A percentile compares a stretch with the other conserved stretches of the same genome.
These are phyloP conservation scores for Pelecanoides urinatrix DNA, from an alignment of 2,113 vertebrate genomes.

Conservation along the genomic window DNA sequence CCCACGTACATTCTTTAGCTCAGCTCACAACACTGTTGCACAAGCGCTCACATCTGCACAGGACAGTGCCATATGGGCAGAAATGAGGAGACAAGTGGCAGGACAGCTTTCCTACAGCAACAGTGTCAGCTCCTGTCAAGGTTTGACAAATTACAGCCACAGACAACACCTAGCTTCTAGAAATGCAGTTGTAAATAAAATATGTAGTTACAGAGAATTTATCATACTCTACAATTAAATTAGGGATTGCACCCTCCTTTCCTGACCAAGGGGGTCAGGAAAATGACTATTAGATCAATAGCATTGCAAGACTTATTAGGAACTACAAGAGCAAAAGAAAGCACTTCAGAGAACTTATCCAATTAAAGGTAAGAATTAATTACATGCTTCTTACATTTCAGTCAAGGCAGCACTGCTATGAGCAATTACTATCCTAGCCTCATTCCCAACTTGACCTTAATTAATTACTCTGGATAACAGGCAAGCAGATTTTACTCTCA, in stretches of 20 bases:
- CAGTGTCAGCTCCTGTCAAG: background rate
- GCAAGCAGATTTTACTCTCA: background rate
- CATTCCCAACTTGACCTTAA: background rate
- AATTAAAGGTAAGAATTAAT: slow-evolving; percentile 37
- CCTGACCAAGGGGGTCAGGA: background rate
- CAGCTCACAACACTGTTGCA: background rate
- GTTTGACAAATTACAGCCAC: background rate
- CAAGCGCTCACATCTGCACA: background rate
- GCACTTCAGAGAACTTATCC: background rate
- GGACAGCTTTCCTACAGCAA: background rate
- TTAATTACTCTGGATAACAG: background rate
- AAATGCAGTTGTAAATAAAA: background rate
- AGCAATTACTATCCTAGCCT: background rate
- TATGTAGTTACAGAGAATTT: background rate
- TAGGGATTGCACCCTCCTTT: background rate
- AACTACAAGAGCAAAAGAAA: background rate
- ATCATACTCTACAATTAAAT: background rate
- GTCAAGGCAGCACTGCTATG: background rate
- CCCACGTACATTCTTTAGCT: accelerated
- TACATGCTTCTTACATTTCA: background rate
- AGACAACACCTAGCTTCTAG: background rate
- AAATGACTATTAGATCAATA: background rate
- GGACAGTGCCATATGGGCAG: background rate
- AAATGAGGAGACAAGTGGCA: background rate
- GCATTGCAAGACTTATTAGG: background rate